These are phyloP conservation scores for Caenorhabditis japonica DNA, from an alignment of 2,888 invertebrate species.

Conservation along the genomic window DNA sequence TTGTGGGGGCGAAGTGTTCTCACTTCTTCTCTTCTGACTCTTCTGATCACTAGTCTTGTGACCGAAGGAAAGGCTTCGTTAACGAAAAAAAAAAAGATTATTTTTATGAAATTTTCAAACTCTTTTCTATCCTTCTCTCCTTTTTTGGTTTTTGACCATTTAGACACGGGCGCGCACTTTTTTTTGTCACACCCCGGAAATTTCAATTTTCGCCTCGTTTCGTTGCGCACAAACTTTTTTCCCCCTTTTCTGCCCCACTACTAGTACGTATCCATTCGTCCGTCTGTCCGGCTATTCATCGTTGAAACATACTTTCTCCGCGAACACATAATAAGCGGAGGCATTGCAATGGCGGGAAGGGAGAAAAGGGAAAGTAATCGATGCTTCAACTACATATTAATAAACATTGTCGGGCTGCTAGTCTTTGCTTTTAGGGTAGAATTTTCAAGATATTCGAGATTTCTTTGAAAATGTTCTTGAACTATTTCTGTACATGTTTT, in stretches of 20 bases:
- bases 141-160: conserved; percentile 46
- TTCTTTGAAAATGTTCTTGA: no score
- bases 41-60: conserved; percentile 9
- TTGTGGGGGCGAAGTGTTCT: background rate
- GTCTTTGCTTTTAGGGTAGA: no score
- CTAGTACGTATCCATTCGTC: conserved; percentile 32
- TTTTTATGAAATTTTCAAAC: background rate
- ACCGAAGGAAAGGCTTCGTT: conserved; percentile 12
- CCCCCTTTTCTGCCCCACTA: conserved; percentile 21
- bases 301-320: conserved; percentile 37
- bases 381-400: conserved; percentile 32
- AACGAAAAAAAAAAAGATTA: background rate
- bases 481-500: background rate
- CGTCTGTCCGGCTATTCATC: no score
- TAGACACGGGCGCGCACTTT: conserved; percentile 19
- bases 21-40: background rate
- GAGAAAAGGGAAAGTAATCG: conserved; percentile 29
- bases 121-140: no score
- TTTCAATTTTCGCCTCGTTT: conserved; percentile 38
- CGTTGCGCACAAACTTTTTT: conserved; percentile 24
- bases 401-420: conserved; percentile 8
- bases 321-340: conserved; percentile 17
- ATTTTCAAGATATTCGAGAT: no score
- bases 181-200: conserved; percentile 32
- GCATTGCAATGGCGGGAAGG: conserved; percentile 5